Evolutionary conservation across 2,888 invertebrate species (phyloP), one percentile per base, ranked within the genome.

Genomic region (Chirona hameri): DNA sequence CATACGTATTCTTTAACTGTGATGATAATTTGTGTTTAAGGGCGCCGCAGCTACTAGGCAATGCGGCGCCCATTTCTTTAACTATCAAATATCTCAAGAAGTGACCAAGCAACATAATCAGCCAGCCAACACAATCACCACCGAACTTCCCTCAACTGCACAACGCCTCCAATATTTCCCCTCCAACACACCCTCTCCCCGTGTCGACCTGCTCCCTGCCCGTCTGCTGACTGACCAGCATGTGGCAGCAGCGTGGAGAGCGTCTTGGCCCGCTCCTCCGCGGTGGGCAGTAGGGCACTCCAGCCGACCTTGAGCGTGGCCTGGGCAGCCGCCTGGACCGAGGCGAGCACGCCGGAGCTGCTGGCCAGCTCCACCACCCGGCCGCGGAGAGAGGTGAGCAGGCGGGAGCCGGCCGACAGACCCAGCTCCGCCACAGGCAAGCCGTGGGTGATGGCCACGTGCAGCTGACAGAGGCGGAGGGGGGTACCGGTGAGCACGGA

Each of bases 241-340:
- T 89, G 91, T 60, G 96, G 94, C 82, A 97, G 88, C 82, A 97
- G 89, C 0, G 94, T 92, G 5, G 96, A 95, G 18, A 98, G 89
- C 7, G 96, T 95, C 86, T 94, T 93, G 0, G 97, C 97, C 82
- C 98, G 90, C 87, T 97, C 95, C 86, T 96, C 95, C 24, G 97
- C 95, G 0, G 98, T 97, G 0, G 98, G 97, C 83, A 98, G 88
- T 39, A 98, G 88, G 29, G 97, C 90, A 81, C 94, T 95, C 97
- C 97, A 98, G 1, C 95, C 95, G 48, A 93, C 92, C 86, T 93
- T 92, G 21, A 95, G 88, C 0, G 92, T 91, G 72, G 87, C 87
- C 86, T 89, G 89, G 52, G 90, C 90, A 46, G 89, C 88, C 82
- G 85, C 86, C 86, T 95, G 95, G 83, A 95, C 92, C 0, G 93